phyloP scores from a whole-genome alignment of 2,888 invertebrate genomes.

The Eremobia ochroleuca region DNA sequence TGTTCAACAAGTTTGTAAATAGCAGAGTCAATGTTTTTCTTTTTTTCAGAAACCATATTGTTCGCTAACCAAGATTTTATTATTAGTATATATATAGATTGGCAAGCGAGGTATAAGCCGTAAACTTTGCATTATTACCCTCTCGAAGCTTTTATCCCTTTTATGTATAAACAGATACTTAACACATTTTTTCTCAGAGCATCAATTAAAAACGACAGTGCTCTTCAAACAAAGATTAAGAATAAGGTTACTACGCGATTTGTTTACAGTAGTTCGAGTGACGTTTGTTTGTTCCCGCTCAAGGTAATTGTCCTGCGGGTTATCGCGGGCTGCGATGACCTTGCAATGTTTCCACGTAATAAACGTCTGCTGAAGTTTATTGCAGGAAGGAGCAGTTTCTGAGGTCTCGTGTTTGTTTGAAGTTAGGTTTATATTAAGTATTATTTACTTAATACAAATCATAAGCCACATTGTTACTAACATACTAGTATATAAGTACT shows the following conservation, averaged over 20 bases:
- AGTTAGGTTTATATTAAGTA: neutral
- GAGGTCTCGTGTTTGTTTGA: neutral
- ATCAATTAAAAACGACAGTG: constrained; percentile 17
- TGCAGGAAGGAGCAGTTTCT: constrained; percentile 23
- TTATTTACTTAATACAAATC: too few relatives aligned
- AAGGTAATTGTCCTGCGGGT: constrained; percentile 68
- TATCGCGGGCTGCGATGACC: constrained; percentile 61
- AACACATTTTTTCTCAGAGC: constrained; percentile 10
- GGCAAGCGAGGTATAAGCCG: neutral
- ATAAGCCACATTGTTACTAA: too few relatives aligned
- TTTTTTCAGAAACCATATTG: too few relatives aligned
- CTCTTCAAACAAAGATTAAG: constrained; percentile 20
- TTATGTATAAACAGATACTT: neutral
- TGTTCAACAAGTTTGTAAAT: too few relatives aligned
- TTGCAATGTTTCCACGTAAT: constrained; percentile 59
- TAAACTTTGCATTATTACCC: neutral
- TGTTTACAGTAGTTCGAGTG: constrained; percentile 46
- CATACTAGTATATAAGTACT: too few relatives aligned
- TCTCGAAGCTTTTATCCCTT: neutral
- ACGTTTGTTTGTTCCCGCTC: constrained; percentile 45
- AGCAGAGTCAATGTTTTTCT: too few relatives aligned
- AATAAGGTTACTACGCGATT: constrained; percentile 37
- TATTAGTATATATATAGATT: too few relatives aligned
- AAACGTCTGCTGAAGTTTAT: constrained; percentile 47
- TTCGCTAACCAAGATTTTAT: too few relatives aligned